Conservation (phyloP, 2,888 invertebrate genomes). For the Drosophila anomelani region DNA sequence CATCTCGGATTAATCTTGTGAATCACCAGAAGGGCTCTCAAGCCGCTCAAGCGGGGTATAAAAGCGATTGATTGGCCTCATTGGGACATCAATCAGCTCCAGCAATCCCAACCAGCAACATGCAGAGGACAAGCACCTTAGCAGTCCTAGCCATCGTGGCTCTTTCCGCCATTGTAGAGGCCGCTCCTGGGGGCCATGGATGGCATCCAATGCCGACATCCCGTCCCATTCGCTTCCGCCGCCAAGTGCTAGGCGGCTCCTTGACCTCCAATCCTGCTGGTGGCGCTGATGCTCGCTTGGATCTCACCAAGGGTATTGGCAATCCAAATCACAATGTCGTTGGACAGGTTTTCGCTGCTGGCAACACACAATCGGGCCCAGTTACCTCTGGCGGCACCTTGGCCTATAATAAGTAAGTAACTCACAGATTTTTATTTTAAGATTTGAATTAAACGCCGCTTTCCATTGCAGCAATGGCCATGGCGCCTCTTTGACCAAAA, state of each 20-base stretch:
- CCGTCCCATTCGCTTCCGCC: conserved; percentile 56
- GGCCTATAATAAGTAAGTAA: conserved; percentile 57
- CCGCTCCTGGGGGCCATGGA: conserved; percentile 52
- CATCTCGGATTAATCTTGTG: conserved; percentile 11
- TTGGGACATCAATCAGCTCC: conserved; percentile 48
- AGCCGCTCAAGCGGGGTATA: conserved; percentile 42
- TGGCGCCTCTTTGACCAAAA: conserved; percentile 64
- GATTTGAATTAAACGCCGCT: not conserved
- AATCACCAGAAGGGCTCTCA: conserved; percentile 26
- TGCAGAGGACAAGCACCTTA: conserved; percentile 59
- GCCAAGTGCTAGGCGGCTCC: conserved; percentile 71
- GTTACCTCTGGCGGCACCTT: conserved; percentile 66
- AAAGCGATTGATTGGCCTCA: conserved; percentile 29
- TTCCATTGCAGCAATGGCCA: conserved; percentile 58
- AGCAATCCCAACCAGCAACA: conserved; percentile 31
- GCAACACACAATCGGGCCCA: conserved; percentile 63
- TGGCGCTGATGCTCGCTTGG: conserved; percentile 70
- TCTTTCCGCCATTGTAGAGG: conserved; percentile 54
- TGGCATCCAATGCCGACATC: conserved; percentile 42
- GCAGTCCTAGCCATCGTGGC: conserved; percentile 58
- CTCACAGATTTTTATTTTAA: no score
- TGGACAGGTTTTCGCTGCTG: conserved; percentile 69
- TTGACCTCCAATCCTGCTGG: conserved; percentile 74
- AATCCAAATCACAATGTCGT: conserved; percentile 77
- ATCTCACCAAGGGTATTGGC: conserved; percentile 72